Conservation (phyloP, 2,888 invertebrate species). For the Polydrusus pterygomalis region DNA sequence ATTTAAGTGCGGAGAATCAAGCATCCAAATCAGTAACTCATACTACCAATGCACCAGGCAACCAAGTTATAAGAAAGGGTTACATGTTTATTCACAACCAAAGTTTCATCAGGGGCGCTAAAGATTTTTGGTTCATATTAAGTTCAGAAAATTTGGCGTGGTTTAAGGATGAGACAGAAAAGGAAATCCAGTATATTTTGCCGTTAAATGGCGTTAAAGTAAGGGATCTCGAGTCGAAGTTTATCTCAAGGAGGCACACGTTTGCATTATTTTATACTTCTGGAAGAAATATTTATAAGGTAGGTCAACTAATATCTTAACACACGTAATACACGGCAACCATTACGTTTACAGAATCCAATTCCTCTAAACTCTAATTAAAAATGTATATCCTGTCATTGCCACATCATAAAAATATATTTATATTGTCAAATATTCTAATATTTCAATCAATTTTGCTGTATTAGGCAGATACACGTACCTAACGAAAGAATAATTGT, state of each 20-base stretch:
- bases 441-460: no score
- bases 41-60: constrained; percentile 90
- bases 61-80: constrained; percentile 98
- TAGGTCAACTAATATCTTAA: constrained; percentile 64
- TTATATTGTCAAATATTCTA: no score
- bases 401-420: no score
- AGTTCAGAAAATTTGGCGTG: constrained; percentile 96
- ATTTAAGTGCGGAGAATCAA: constrained; percentile 93
- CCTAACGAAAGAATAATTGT: not conserved
- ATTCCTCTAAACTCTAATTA: no score
- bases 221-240: constrained; percentile 96
- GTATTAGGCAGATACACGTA: no score
- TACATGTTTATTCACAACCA: constrained; percentile 99
- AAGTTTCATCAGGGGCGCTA: constrained; percentile 99
- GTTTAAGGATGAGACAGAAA: constrained; percentile 97
- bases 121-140: constrained; percentile 97
- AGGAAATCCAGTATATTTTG: constrained; percentile 99
- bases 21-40: constrained; percentile 91
- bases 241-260: constrained; percentile 97
- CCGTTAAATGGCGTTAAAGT: constrained; percentile 97
- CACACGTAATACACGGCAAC: no score
- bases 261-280: constrained; percentile 99
- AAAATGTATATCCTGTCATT: no score
- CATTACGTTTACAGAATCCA: no score
- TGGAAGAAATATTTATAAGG: constrained; percentile 95